Evolutionary conservation across 2,113 vertebrate species (phyloP).

Genomic region (Syrmaticus mikado): DNA sequence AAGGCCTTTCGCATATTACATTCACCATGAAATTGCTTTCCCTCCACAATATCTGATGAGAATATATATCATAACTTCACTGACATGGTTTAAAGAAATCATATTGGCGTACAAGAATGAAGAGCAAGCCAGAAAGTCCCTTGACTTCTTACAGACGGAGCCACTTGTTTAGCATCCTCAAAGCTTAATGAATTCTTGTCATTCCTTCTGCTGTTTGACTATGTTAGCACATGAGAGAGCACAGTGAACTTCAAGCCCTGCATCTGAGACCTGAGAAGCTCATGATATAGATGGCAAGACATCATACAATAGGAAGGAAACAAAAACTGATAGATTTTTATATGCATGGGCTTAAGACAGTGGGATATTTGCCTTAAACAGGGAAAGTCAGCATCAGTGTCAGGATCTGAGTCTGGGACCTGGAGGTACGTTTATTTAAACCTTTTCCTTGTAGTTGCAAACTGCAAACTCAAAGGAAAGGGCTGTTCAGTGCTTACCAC

Average conservation of each 20-base stretch:
- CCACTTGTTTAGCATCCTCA: not conserved
- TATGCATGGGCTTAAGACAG: not conserved
- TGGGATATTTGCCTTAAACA: not conserved
- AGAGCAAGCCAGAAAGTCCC: not conserved
- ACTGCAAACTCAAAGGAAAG: not conserved
- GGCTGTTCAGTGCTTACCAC: not conserved
- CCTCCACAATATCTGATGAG: not conserved
- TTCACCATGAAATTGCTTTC: not conserved
- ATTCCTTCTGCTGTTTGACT: not conserved
- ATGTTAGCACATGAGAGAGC: fast-evolving
- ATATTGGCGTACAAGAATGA: not conserved
- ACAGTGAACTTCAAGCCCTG: not conserved
- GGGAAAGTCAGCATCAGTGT: not conserved
- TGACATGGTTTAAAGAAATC: not conserved
- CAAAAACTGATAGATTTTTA: not conserved
- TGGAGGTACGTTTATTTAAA: not conserved
- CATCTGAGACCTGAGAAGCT: not conserved
- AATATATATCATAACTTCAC: not conserved
- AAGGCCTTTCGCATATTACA: not conserved
- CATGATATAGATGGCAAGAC: not conserved
- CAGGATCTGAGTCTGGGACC: not conserved
- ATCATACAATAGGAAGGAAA: not conserved
- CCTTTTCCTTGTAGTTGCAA: not conserved
- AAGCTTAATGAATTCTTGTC: not conserved
- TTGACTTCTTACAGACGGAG: not conserved